Base-by-base conservation (phyloP, 2,888 invertebrate genomes). In the Lithophane semibrunnea region DNA sequence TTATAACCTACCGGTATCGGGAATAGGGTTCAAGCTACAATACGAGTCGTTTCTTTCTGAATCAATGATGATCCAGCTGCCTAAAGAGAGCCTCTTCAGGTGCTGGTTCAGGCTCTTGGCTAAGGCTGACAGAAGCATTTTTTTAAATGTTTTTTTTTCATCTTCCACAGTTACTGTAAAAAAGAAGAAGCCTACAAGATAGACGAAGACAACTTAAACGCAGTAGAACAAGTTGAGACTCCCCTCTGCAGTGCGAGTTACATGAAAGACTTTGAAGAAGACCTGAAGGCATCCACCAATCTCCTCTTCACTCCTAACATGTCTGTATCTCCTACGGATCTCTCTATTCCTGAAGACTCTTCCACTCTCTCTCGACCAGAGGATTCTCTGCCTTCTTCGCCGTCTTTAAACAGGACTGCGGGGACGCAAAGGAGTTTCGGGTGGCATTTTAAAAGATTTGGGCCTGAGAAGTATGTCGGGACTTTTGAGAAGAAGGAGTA, bases 211-310 rank as follows among this genome's bases (percentile, higher is more conserved):
- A 95, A 97, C 75, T 97, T 98, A 69, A 97, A 98, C 91, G 96
- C 97, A 37, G 97, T 98, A 0, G 97, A 97, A 85, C 97, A 97
- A 87, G 97, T 98, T 0, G 97, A 97, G 49, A 98, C 98, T 0
- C 98, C 98, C 0, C 97, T 98, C 2, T 98, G 98, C 94, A 98
- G 98, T 86, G 98, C 98, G 0, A 97, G 97, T 82, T 97, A 98
- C 63, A 96, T 98, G 18, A 95, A 95, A 64, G 92, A 92, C 24
- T 91, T 96, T 67, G 93, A 95, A 78, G 93, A 91, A 44, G 95
- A 95, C 87, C 90, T 96, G 66, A 94, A 95, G 63, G 89, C 90
- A 0, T 93, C 94, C n/a, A 89, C 91, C 44, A 91, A 92, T 49
- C 80, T 93, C 21, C 86, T 93, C 5, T 91, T 92, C 0, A 90